phyloP scores from a whole-genome alignment of 2,888 invertebrate species.

The Meghimatium bilineatum region DNA sequence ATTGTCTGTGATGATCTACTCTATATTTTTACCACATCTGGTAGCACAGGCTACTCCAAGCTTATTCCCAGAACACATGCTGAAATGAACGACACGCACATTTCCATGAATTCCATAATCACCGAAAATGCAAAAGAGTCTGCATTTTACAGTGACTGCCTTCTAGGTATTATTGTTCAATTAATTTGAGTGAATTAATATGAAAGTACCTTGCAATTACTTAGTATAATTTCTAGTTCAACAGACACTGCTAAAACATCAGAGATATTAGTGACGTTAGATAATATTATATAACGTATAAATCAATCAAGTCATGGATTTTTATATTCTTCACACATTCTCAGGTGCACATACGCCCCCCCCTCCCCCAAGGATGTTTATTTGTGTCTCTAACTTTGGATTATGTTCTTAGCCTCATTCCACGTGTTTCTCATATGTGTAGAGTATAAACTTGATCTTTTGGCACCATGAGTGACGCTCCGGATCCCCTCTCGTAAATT shows the following conservation, averaged over 20 bases:
- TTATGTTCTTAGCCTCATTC: no score
- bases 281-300: no score
- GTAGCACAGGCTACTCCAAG: slow-evolving; percentile 23
- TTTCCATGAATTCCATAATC: neutral
- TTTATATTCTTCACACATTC: no score
- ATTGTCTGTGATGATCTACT: neutral
- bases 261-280: neutral
- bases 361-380: no score
- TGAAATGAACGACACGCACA: neutral
- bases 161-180: neutral
- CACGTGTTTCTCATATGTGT: no score
- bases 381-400: no score
- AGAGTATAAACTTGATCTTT: no score
- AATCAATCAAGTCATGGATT: no score
- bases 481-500: no score
- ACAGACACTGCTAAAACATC: neutral
- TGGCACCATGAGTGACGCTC: no score
- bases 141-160: neutral
- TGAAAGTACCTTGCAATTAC: neutral
- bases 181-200: neutral
- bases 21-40: slow-evolving; percentile 21
- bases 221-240: neutral
- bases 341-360: no score
- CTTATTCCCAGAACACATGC: slow-evolving; percentile 7
- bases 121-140: neutral